Base-by-base conservation (phyloP, 2,113 vertebrate species). In the Hemicordylus capensis region DNA sequence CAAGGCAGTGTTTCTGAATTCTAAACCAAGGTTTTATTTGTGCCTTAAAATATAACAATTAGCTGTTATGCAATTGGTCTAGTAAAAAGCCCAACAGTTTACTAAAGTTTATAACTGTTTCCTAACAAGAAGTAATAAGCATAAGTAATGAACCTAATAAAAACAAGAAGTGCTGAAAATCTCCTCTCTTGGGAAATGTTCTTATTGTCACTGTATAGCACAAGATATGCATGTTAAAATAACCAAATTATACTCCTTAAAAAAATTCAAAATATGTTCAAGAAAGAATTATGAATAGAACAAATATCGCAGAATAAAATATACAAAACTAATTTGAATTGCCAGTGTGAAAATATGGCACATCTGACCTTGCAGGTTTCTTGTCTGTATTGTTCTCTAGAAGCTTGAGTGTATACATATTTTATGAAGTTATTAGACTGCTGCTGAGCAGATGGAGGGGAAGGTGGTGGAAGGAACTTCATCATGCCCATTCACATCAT, bases 91-190 rank as follows among this genome's bases (percentile, higher is more conserved):
- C 48, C 17, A 37, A 67, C 59, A 72, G 84, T 73, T 79, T 63
- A 79, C 46, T 39, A 73, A 37, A 77, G 63, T 4, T n/a, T n/a
- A n/a, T n/a, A n/a, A n/a, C n/a, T n/a, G n/a, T n/a, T n/a, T 24
- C 20, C 15, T 61, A 42, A 85, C n/a, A 85, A 63, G n/a, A 85
- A 73, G 20, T 24, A 80, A 85, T 80, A 72, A 80, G 63, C 51
- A 51, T 34, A 61, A 85, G 54, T 85, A 72, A 85, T 80, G 44
- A 63, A 39, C 14, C 39, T 80, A 80, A 85, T 87, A 83, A 83
- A 42, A 83, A 61, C 42, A 59, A n/a, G 24, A 72, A 83, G 44
- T 77, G 11, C 11, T 59, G 28, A 59, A 61, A 59, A 80, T 78
- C 15, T 34, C 37, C 46, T 83, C 31, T 28, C 54, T 37, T 46